Percentiles rank a stretch among this genome's conserved stretches.
phyloP scores from a whole-genome alignment of 2,113 vertebrate genomes.

The Meriones unguiculatus region DNA sequence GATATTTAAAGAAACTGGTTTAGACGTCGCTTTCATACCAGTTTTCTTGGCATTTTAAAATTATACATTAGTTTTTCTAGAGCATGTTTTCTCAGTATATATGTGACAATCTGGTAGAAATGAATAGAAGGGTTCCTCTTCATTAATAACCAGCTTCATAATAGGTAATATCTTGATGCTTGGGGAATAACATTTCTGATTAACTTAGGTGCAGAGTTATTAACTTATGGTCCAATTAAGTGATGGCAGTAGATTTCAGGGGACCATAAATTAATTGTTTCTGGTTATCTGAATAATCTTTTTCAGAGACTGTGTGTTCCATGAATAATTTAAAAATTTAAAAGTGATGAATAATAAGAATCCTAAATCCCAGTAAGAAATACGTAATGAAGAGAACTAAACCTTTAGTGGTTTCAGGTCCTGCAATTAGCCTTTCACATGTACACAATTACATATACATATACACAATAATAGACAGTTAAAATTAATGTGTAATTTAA shows the following conservation, averaged over 20 bases:
- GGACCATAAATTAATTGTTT: conserved; percentile 74
- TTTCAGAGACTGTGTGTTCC: conserved; percentile 25
- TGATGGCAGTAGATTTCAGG: conserved; percentile 66
- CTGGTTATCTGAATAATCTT: conserved; percentile 62
- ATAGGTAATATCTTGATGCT: conserved; percentile 85
- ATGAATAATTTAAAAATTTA: conserved; percentile 67
- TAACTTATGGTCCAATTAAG: conserved; percentile 66
- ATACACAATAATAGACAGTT: neutral
- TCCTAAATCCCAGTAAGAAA: conserved; percentile 36
- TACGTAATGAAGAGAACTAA: conserved; percentile 58
- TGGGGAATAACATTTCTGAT: conserved; percentile 81
- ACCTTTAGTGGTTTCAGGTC: conserved; percentile 34
- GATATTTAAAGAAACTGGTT: conserved; percentile 83
- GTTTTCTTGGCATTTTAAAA: conserved; percentile 82
- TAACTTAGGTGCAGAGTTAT: conserved; percentile 71
- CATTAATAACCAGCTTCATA: conserved; percentile 86
- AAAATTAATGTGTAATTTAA: neutral
- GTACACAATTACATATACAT: neutral
- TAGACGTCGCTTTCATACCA: conserved; percentile 75
- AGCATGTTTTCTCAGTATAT: conserved; percentile 80
- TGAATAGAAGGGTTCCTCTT: conserved; percentile 85
- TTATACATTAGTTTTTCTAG: conserved; percentile 83
- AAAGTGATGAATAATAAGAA: conserved; percentile 63
- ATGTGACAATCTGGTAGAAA: conserved; percentile 84
- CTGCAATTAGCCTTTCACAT: neutral